phyloP scores from a whole-genome alignment of 2,888 invertebrate species.

The Rhimphoctona megacephalus region DNA sequence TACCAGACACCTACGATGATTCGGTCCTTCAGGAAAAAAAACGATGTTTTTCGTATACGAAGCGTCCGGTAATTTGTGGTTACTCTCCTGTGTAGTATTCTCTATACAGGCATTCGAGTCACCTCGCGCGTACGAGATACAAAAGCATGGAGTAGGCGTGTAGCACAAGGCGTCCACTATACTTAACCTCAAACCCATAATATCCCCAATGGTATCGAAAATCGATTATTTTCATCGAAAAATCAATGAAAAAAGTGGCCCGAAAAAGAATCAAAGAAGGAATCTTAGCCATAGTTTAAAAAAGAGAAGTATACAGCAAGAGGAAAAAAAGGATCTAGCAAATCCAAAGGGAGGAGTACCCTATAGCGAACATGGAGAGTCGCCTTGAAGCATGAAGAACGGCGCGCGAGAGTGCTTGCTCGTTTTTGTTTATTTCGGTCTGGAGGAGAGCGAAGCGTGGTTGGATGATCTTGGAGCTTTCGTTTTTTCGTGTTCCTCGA shows the following conservation, averaged over 20 bases:
- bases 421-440: constrained; percentile 64
- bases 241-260: constrained; percentile 45
- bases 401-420: constrained; percentile 57
- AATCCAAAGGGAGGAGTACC: constrained; percentile 50
- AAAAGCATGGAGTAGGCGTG: constrained; percentile 55
- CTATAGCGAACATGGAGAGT: constrained; percentile 47
- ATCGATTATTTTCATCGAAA: constrained; percentile 59
- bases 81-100: constrained; percentile 72
- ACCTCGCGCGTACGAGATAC: constrained; percentile 74
- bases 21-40: neutral
- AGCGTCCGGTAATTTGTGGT: constrained; percentile 28
- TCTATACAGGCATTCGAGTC: constrained; percentile 79
- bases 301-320: constrained; percentile 13
- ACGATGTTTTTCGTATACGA: neutral
- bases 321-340: constrained; percentile 44
- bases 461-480: constrained; percentile 61
- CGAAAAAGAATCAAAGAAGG: constrained; percentile 25
- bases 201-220: constrained; percentile 43
- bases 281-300: neutral
- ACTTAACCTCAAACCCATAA: constrained; percentile 53
- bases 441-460: constrained; percentile 49
- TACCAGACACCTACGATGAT: constrained; percentile 1
- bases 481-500: constrained; percentile 68
- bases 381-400: constrained; percentile 61
- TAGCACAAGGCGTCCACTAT: constrained; percentile 35